Evolutionary conservation across 1,140 invertebrate species (phyloP).

Genomic region (Microplitis demolitor): DNA sequence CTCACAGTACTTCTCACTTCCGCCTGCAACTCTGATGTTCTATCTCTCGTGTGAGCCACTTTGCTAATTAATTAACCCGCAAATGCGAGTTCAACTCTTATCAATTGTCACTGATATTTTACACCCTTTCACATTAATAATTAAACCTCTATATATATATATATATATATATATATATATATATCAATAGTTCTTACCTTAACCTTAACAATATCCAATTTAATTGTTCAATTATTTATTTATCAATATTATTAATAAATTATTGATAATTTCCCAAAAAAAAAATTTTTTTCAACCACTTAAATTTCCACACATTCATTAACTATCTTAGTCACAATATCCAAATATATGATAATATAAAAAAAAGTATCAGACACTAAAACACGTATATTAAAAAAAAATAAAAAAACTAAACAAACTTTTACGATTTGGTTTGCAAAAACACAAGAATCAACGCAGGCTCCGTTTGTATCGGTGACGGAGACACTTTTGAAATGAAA

Average conservation of each 20-base stretch:
- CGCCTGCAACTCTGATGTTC: conserved; percentile 56
- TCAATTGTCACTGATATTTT: neutral
- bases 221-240: neutral
- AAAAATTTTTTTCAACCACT: neutral
- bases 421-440: neutral
- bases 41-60: conserved; percentile 58
- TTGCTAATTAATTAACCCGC: conserved; percentile 45
- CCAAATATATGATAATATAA: no score
- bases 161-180: no score
- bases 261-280: neutral
- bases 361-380: neutral
- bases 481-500: conserved; percentile 19
- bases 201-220: neutral
- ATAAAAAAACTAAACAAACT: neutral
- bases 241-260: no score
- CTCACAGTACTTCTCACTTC: conserved; percentile 58
- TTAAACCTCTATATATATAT: neutral
- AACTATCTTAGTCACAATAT: no score
- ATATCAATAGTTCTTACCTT: no score
- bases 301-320: neutral
- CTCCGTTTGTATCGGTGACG: neutral
- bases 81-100: conserved; percentile 35
- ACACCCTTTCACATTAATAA: conserved; percentile 6
- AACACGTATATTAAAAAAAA: neutral
- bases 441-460: neutral